phyloP scores from a whole-genome alignment of 2,797 vertebrate species.

The Melanotaenia boesemani region DNA sequence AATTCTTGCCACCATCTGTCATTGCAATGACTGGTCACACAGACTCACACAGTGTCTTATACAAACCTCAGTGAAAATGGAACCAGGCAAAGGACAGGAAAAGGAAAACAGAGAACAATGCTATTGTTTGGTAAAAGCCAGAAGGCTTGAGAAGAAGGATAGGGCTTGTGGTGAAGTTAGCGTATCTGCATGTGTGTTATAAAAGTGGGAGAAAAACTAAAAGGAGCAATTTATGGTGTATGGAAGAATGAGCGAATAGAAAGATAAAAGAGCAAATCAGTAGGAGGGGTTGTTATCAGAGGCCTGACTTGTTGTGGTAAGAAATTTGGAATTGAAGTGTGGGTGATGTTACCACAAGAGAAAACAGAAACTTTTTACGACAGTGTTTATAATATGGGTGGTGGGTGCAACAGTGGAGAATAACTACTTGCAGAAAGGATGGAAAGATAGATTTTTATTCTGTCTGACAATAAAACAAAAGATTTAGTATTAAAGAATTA shows the following conservation, averaged over 20 bases:
- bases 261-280: slow-evolving; percentile 58
- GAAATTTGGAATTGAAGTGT: slow-evolving; percentile 29
- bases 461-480: slow-evolving; percentile 24
- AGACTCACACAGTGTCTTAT: slow-evolving; percentile 64
- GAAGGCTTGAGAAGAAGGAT: slow-evolving; percentile 2
- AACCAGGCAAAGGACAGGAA: slow-evolving; percentile 42
- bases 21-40: slow-evolving; percentile 71
- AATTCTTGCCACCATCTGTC: slow-evolving; percentile 81
- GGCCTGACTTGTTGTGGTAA: slow-evolving; percentile 56
- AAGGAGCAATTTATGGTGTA: slow-evolving; percentile 58
- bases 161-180: slow-evolving; percentile 45
- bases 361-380: slow-evolving; percentile 44
- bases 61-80: slow-evolving; percentile 59
- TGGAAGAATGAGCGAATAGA: slow-evolving; percentile 49
- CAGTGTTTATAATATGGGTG: slow-evolving; percentile 2
- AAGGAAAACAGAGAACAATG: slow-evolving; percentile 43
- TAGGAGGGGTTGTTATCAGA: slow-evolving; percentile 49
- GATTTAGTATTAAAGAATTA: slow-evolving; percentile 14
- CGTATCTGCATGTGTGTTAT: slow-evolving; percentile 26
- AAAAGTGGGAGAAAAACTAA: slow-evolving; percentile 40
- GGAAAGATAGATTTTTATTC: slow-evolving; percentile 17
- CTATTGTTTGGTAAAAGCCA: slow-evolving; percentile 32
- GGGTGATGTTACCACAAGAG: slow-evolving; percentile 49
- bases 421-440: slow-evolving; percentile 7
- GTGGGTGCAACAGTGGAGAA: slow-evolving; percentile 1